Evolutionary conservation across 2,888 invertebrate species (phyloP), one percentile per base, ranked within the genome.

Genomic region (Ctena decussata): DNA sequence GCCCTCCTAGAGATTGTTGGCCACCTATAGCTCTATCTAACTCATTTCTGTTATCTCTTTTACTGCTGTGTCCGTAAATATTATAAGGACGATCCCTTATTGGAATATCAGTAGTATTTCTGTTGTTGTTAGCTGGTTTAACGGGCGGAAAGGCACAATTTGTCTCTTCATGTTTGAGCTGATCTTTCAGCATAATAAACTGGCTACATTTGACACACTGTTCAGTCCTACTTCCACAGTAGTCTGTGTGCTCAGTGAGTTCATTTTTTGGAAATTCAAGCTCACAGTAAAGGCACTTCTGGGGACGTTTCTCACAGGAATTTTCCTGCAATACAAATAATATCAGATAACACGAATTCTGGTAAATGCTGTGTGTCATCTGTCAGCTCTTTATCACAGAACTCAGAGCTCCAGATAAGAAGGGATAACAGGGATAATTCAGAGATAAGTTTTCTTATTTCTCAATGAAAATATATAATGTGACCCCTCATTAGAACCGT

Each of bases 181-280:
- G 96, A 95, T 97, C 97, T 94, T 97, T 97, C 93, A 97, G 96
- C 97, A 97, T 97, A 84, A 97, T 97, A 93, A 97, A 97, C 95
- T 97, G 97, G 39, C 96, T 96, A 95, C 97, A 97, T 53, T 97
- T 97, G 1, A 96, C 94, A 94, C 97, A 97, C 90, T 96, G 97
- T 93, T 97, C 97, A 0, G 97, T 97, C 87, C 97, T 96, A 72
- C 97, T 97, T 0, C 97, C 97, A 96, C 97, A 97, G 95, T 97
- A 97, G 78, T 96, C 96, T 94, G 97, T 97, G 95, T 97, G 97
- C 0, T 96, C 96, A 0, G 96, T 96, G 87, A 97, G 94, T 21
- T 97, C 97, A 80, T 96, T 95, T 0, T 97, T 97, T 0, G 97
- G 96, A 44, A 97, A 94, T 89, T 97, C 97, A 84, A 97, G 94